These are phyloP conservation scores for Zaprionus obscuricornis DNA, from an alignment of 2,888 invertebrate genomes.

Conservation along the genomic window DNA sequence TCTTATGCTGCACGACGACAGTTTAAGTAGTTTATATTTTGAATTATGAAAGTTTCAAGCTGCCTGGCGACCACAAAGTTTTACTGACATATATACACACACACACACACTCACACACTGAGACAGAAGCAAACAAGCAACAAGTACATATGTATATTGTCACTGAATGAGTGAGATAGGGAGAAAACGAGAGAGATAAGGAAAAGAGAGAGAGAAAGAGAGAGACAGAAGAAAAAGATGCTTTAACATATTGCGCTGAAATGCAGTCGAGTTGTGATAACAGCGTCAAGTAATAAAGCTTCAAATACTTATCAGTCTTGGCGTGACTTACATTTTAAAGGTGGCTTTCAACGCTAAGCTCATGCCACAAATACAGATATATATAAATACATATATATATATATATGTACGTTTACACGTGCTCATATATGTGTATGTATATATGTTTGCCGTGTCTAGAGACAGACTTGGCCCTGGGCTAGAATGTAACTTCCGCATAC, in stretches of 20 bases:
- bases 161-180: no score
- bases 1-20: slow-evolving; percentile 43
- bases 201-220: no score
- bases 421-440: slow-evolving; percentile 7
- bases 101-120: background rate
- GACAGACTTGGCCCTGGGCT: slow-evolving; percentile 35
- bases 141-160: no score
- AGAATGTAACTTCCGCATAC: slow-evolving; percentile 56
- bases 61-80: slow-evolving; percentile 18
- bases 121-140: slow-evolving; percentile 41
- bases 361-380: background rate
- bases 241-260: slow-evolving; percentile 53
- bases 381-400: slow-evolving; percentile 6
- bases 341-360: slow-evolving; percentile 51
- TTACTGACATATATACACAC: background rate
- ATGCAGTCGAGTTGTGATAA: slow-evolving; percentile 57
- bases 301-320: slow-evolving; percentile 65
- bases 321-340: slow-evolving; percentile 73
- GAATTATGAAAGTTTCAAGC: slow-evolving; percentile 66
- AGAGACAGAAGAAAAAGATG: slow-evolving; percentile 12
- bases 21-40: slow-evolving; percentile 70
- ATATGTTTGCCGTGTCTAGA: slow-evolving; percentile 6
- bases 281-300: slow-evolving; percentile 64
- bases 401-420: background rate
- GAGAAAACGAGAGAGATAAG: no score